phyloP scores from a whole-genome alignment of 2,888 invertebrate species.

The Papilio protenor region DNA sequence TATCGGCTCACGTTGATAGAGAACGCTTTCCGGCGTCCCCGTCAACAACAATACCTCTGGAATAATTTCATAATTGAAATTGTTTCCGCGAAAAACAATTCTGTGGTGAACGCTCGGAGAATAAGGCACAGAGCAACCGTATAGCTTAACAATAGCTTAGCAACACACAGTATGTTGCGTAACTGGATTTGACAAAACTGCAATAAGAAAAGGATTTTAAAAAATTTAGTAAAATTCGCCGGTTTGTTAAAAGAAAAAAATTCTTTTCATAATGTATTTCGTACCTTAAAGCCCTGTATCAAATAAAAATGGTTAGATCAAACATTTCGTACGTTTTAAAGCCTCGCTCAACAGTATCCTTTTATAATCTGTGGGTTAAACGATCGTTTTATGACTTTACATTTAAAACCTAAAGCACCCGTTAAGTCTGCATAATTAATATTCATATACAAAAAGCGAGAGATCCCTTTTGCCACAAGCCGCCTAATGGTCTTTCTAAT shows the following conservation, averaged over 20 bases:
- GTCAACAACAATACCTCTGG: constrained; percentile 3
- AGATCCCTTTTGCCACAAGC: neutral
- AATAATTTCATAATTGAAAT: constrained; percentile 12
- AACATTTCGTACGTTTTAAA: neutral
- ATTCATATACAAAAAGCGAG: constrained; percentile 10
- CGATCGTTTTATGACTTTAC: constrained; percentile 17
- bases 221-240: neutral
- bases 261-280: neutral
- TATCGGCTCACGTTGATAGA: constrained; percentile 26
- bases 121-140: neutral
- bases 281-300: neutral
- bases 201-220: neutral
- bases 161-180: neutral
- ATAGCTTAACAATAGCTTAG: neutral
- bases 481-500: constrained; percentile 2
- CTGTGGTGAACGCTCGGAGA: too few species aligned
- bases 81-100: constrained; percentile 15
- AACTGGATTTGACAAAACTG: neutral
- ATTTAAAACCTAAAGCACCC: constrained; percentile 14
- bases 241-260: neutral
- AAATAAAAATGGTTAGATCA: neutral
- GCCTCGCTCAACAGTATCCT: neutral
- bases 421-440: constrained; percentile 10
- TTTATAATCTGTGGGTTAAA: constrained; percentile 14
- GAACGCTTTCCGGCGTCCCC: constrained; percentile 19